Conservation (phyloP, 2,797 vertebrate genomes). For the Ctenosaura bakeri region DNA sequence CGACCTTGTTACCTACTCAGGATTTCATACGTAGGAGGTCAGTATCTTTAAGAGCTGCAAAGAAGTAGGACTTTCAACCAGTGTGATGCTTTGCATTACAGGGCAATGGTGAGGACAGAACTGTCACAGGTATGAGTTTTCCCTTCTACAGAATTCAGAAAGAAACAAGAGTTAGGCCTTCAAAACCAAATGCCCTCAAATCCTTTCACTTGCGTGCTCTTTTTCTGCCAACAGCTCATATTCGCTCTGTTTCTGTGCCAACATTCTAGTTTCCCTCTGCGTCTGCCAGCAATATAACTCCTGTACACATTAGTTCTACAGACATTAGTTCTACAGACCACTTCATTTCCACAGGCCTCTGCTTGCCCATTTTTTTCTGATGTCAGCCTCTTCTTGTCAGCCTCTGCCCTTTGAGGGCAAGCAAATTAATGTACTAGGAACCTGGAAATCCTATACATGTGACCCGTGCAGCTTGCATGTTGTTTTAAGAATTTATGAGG, state of each 20-base stretch:
- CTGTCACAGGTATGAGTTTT: no score
- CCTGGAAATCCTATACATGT: neutral
- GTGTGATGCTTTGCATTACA: neutral
- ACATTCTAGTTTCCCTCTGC: neutral
- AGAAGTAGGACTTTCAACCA: neutral
- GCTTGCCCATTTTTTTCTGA: neutral
- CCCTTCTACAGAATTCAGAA: neutral
- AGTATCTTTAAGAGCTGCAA: neutral
- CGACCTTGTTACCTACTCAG: neutral
- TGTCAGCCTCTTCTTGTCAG: neutral
- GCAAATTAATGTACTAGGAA: neutral
- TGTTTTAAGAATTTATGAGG: neutral
- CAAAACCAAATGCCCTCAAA: neutral
- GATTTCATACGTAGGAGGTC: neutral
- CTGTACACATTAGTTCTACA: no score
- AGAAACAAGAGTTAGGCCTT: neutral
- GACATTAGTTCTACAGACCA: neutral
- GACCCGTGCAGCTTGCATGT: neutral
- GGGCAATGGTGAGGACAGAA: neutral
- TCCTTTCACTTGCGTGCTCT: neutral
- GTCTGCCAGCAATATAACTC: neutral
- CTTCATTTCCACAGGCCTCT: neutral
- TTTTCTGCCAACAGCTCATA: neutral
- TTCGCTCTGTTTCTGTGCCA: neutral
- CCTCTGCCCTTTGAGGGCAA: neutral